A percentile compares a stretch with the other conserved stretches of the same genome.
Conservation (phyloP, 1,140 invertebrate species). For the Monochamus saltuarius region DNA sequence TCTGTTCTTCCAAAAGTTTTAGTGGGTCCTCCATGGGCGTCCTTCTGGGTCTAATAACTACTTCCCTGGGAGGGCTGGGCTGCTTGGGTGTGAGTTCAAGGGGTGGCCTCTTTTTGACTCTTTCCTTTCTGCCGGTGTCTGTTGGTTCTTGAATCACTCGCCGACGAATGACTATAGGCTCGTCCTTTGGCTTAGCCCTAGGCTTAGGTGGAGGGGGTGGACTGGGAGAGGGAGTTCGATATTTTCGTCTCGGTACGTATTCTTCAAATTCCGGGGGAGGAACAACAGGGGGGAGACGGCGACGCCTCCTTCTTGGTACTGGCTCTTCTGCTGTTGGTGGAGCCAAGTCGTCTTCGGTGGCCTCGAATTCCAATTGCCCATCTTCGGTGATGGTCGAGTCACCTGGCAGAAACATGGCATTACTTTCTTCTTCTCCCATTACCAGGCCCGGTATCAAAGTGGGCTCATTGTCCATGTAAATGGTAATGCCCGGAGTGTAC, state of each 20-base stretch:
- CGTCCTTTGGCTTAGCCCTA: constrained; percentile 33
- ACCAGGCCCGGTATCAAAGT: constrained; percentile 61
- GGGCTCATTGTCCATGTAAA: constrained; percentile 65
- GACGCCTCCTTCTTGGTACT: neutral
- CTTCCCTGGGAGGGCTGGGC: constrained; percentile 28
- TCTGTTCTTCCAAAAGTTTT: constrained; percentile 37
- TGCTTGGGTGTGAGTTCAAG: constrained; percentile 33
- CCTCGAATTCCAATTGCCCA: constrained; percentile 53
- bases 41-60: constrained; percentile 29
- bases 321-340: constrained; percentile 1
- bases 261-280: constrained; percentile 5
- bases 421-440: constrained; percentile 43
- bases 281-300: constrained; percentile 6
- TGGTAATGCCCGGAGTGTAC: constrained; percentile 72
- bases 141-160: constrained; percentile 36
- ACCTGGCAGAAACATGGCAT: constrained; percentile 59
- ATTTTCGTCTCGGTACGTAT: constrained; percentile 20
- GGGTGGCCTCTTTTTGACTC: constrained; percentile 34
- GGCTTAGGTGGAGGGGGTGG: constrained; percentile 33
- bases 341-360: constrained; percentile 42
- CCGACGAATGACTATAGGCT: constrained; percentile 41
- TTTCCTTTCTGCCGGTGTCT: constrained; percentile 35
- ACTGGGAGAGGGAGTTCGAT: constrained; percentile 27
- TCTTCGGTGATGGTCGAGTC: constrained; percentile 57
- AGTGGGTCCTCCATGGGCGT: constrained; percentile 40